These are phyloP conservation scores for Chrysolophus pictus DNA, from an alignment of 2,797 vertebrate genomes.

Conservation along the genomic window DNA sequence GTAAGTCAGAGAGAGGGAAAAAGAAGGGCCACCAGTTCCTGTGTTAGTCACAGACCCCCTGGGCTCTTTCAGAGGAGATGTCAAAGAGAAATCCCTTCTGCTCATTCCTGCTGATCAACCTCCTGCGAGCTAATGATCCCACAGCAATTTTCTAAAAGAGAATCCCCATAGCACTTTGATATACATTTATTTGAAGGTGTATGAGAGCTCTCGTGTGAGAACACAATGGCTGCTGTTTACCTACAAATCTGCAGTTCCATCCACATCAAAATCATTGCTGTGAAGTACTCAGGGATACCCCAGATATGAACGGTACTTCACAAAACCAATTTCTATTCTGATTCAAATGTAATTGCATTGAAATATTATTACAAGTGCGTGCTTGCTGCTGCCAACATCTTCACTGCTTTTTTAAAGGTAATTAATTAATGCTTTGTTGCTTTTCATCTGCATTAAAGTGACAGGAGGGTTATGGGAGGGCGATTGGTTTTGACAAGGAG, in stretches of 20 bases:
- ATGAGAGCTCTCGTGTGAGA: background rate
- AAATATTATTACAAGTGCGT: constrained; percentile 23
- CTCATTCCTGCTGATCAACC: background rate
- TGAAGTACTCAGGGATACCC: background rate
- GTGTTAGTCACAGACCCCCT: background rate
- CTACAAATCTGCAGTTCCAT: background rate
- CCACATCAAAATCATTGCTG: background rate
- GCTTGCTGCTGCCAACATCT: constrained; percentile 52
- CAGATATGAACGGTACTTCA: background rate
- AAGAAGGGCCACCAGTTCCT: background rate
- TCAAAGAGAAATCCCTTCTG: background rate
- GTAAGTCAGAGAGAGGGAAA: background rate
- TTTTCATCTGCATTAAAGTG: constrained; percentile 66
- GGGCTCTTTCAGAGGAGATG: background rate
- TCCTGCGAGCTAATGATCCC: background rate
- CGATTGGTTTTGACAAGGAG: constrained; percentile 68
- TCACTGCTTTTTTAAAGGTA: constrained; percentile 42
- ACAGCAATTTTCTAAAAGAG: background rate
- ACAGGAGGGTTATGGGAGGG: constrained; percentile 68
- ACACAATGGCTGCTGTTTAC: background rate
- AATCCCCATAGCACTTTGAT: background rate
- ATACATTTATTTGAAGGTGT: background rate
- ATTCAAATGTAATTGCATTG: background rate
- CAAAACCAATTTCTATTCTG: background rate
- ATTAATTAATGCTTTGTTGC: constrained; percentile 75